Base-by-base conservation (phyloP, 37 sponge, comb jelly and placozoan species). In the Corticium candelabrum region DNA sequence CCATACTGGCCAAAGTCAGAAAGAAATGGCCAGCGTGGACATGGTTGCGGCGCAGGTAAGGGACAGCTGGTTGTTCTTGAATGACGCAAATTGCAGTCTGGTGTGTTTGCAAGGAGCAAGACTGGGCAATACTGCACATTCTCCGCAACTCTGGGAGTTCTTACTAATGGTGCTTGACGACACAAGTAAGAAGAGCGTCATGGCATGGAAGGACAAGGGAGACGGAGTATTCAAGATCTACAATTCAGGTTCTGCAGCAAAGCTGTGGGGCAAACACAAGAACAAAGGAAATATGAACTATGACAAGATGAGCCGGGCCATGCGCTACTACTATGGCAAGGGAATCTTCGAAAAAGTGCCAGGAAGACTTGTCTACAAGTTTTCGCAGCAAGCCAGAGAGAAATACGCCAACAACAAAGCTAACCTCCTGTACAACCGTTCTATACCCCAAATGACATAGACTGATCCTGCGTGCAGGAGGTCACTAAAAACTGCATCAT, bases 271-370 rank as follows among this genome's bases (percentile, higher is more conserved):
- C 0, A 69, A 86, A 0, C 82, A 84, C 57, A 92, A 89, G 84
- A 91, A 86, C 87, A 88, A 88, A 72, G 86, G 89, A 4, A 81
- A 87, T 3, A 91, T 91, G 92, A 92, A 89, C 78, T 92, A 89
- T 35, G 93, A 92, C 70, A 92, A 92, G 40, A 71, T 92, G n/a
- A 89, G 90, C 41, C 85, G 93, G 3, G 93, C 86, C 34, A 78
- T 92, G 35, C 84, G 93, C 5, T 92, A 92, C 80, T 92, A 92
- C 78, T 92, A 92, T 76, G 77, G 75, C 78, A 92, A 92, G 41
- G 87, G 85, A 0, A 92, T 92, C 72, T 85, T 92, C 86, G 89
- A 91, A 69, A 91, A 88, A 40, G 92, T 91, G 11, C 92, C 86
- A 0, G 92, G 92, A 40, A 91, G 62, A 50, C 62, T 50, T 21